Conservation (phyloP, 2,888 invertebrate genomes). For the Euzophera pinguis region DNA sequence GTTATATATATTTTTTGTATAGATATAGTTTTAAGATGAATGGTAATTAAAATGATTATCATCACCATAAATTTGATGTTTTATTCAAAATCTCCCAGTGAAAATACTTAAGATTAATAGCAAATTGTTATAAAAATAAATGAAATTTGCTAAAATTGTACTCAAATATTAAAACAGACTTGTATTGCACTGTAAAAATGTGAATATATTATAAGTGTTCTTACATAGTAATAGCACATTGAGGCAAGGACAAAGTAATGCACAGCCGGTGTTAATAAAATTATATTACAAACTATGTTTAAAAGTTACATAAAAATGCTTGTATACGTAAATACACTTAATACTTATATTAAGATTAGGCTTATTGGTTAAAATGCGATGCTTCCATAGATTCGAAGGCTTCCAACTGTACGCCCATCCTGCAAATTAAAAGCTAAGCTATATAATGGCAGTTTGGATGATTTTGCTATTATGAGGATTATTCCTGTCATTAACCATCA, state of each 20-base stretch:
- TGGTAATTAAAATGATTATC: slow-evolving; percentile 71
- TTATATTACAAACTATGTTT: slow-evolving; percentile 4
- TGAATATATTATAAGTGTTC: neutral
- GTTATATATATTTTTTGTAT: slow-evolving; percentile 80
- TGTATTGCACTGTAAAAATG: neutral
- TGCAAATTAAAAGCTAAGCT: slow-evolving; percentile 42
- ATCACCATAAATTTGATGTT: slow-evolving; percentile 41
- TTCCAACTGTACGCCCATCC: slow-evolving; percentile 78
- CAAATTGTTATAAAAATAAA: too few relatives aligned
- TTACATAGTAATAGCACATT: neutral
- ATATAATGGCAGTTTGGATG: neutral
- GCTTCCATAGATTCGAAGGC: slow-evolving; percentile 82
- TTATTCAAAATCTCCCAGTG: slow-evolving; percentile 18
- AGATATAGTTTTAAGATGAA: slow-evolving; percentile 71
- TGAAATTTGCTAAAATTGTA: too few relatives aligned
- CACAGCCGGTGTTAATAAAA: slow-evolving; percentile 47
- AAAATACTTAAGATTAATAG: too few relatives aligned
- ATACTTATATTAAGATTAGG: slow-evolving; percentile 13
- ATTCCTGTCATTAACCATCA: too few relatives aligned
- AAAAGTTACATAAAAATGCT: slow-evolving; percentile 14
- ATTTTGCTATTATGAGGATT: too few relatives aligned
- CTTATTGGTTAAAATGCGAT: slow-evolving; percentile 80
- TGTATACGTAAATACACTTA: slow-evolving; percentile 17
- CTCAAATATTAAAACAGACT: too few relatives aligned
- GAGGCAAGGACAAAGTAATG: slow-evolving; percentile 27